A percentile compares a stretch with the other conserved stretches of the same genome.
phyloP scores from a whole-genome alignment of 2,113 vertebrate species.

The Sylvia atricapilla region DNA sequence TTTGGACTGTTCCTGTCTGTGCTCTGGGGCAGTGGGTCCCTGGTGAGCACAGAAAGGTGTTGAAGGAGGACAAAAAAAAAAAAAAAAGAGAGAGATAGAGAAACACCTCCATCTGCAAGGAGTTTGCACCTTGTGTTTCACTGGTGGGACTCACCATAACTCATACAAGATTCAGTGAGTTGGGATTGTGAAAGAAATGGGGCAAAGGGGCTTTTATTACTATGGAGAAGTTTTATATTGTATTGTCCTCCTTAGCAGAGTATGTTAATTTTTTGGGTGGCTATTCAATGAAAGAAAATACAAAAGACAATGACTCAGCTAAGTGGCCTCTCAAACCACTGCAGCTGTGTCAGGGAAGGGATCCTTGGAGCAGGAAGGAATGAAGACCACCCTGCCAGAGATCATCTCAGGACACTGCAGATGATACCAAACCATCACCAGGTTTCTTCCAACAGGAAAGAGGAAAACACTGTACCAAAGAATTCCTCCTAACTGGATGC shows the following conservation, averaged over 20 bases:
- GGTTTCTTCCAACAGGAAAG: not conserved
- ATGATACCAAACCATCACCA: not conserved
- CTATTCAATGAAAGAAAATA: not conserved
- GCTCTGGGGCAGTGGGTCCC: not conserved
- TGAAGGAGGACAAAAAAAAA: not conserved
- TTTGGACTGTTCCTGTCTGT: not conserved
- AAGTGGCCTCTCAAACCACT: not conserved
- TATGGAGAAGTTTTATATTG: not conserved
- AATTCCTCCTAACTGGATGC: not conserved
- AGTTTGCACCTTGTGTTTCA: not conserved
- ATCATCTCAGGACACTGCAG: not conserved
- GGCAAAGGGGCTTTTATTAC: rapidly evolving
- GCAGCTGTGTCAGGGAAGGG: not conserved
- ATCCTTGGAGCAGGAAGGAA: not conserved
- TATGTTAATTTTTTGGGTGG: not conserved
- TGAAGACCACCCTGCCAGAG: not conserved
- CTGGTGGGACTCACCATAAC: not conserved
- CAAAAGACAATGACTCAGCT: not conserved
- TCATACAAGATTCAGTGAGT: not conserved
- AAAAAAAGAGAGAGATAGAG: not conserved
- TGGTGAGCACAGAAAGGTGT: not conserved
- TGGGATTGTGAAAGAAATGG: not conserved
- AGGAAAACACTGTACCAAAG: not conserved
- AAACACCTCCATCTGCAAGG: not conserved
- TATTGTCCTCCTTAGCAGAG: not conserved